Conservation (phyloP, 1,140 invertebrate genomes). For the Phortica variegata region DNA sequence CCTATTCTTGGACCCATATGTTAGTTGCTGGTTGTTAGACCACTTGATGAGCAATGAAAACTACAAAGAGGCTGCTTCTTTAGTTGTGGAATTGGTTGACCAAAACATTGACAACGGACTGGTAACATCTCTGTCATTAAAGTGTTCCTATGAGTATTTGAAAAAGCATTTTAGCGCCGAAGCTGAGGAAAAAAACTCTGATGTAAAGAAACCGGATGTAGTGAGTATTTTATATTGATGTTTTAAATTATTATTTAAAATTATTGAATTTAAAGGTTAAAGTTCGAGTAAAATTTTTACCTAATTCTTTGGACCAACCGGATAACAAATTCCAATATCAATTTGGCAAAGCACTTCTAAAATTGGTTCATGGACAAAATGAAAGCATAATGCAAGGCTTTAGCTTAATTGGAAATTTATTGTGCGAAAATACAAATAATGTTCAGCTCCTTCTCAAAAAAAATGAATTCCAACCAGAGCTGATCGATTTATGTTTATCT, state of each 20-base stretch:
- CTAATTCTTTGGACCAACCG: conserved; percentile 84
- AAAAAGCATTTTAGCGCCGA: conserved; percentile 58
- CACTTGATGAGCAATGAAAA: conserved; percentile 71
- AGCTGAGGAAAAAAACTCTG: conserved; percentile 16
- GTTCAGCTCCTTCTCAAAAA: conserved; percentile 24
- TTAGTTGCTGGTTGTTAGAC: conserved; percentile 81
- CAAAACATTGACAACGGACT: conserved; percentile 85
- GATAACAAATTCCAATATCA: conserved; percentile 74
- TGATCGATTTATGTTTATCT: too few relatives aligned
- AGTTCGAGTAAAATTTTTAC: conserved; percentile 74
- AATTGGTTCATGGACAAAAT: conserved; percentile 58
- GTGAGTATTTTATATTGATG: conserved; percentile 1
- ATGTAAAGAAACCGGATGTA: conserved; percentile 28
- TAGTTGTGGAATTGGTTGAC: conserved; percentile 79
- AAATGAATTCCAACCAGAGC: too few relatives aligned
- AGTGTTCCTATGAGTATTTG: conserved; percentile 77
- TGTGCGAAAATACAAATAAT: conserved; percentile 70
- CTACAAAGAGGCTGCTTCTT: conserved; percentile 70
- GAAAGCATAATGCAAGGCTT: conserved; percentile 60
- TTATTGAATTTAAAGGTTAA: conserved; percentile 59
- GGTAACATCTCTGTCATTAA: conserved; percentile 68
- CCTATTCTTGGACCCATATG: conserved; percentile 80
- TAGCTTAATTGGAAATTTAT: conserved; percentile 67
- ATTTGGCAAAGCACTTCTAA: conserved; percentile 35
- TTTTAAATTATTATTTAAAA: not conserved